Evolutionary conservation across 23 tunicate genomes (phyloP).

Genomic region (Trididemnum miniatum): DNA sequence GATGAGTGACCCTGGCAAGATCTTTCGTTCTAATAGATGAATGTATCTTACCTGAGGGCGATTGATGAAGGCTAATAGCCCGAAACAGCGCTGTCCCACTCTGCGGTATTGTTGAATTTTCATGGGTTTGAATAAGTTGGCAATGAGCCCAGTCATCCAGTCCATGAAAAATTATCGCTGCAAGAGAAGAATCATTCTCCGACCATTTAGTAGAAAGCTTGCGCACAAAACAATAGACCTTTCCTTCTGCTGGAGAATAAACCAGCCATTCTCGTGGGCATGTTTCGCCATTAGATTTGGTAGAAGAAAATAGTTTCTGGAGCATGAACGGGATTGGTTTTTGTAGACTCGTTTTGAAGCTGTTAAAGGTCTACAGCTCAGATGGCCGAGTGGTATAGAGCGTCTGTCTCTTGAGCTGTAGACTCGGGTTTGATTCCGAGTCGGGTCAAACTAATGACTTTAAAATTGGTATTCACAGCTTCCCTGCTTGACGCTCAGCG

Average conservation of each 20-base stretch:
- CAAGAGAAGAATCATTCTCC: constrained; percentile 20
- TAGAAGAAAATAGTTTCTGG: background rate
- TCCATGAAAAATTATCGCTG: constrained; percentile 31
- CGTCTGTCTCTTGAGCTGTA: too few relatives aligned
- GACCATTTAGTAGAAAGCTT: constrained; percentile 9
- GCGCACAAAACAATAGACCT: constrained; percentile 17
- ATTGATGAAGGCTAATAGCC: too few relatives aligned
- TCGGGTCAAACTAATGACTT: too few relatives aligned
- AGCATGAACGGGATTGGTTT: constrained; percentile 12
- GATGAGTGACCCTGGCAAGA: too few relatives aligned
- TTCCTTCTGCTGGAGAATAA: constrained; percentile 7
- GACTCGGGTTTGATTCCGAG: too few relatives aligned
- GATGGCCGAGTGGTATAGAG: too few relatives aligned
- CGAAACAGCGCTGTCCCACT: too few relatives aligned
- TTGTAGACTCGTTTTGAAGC: constrained; percentile 33
- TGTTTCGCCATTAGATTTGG: constrained; percentile 25
- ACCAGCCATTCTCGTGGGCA: constrained; percentile 22
- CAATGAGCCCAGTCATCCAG: constrained; percentile 28
- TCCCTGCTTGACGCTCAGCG: too few relatives aligned
- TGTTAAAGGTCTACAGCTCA: constrained; percentile 18
- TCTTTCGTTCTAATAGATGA: too few relatives aligned
- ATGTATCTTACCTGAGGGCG: too few relatives aligned
- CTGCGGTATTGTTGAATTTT: too few relatives aligned
- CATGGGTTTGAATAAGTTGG: constrained; percentile 30
- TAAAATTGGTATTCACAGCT: too few relatives aligned